Conservation (phyloP, 2,113 vertebrate species). For the Elanoides forficatus region DNA sequence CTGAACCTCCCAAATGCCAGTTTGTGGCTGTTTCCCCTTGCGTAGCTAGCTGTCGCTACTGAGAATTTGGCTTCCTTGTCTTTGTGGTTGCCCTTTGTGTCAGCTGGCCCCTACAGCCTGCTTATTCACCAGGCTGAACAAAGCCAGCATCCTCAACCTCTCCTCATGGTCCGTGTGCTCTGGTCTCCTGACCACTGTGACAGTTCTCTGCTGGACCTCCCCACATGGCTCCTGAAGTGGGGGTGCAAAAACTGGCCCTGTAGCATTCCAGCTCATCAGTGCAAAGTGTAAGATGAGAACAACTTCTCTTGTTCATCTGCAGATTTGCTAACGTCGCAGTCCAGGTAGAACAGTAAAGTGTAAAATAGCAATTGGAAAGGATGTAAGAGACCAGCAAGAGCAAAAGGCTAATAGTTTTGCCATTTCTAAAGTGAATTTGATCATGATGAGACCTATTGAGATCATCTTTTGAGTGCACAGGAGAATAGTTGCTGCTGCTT, state of each 20-base stretch:
- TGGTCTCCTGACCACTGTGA: background rate
- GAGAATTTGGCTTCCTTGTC: background rate
- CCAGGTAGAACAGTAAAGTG: background rate
- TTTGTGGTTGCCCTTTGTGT: background rate
- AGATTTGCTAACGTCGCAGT: background rate
- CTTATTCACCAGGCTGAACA: background rate
- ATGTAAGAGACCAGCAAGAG: background rate
- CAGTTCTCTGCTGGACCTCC: background rate
- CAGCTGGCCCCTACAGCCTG: background rate
- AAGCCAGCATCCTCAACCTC: background rate
- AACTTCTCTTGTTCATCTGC: background rate
- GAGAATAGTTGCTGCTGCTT: background rate
- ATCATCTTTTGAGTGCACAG: background rate
- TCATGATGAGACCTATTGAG: background rate
- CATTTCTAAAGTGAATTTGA: background rate
- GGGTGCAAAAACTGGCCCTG: background rate
- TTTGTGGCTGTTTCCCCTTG: background rate
- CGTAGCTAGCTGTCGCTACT: background rate
- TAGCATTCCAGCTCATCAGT: background rate
- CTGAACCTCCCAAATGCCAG: background rate
- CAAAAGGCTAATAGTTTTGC: background rate
- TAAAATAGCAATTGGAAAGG: background rate
- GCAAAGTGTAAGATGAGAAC: background rate
- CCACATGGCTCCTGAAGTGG: background rate
- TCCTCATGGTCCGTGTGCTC: rapidly evolving